Base-by-base conservation (phyloP, 1,140 invertebrate species). In the Brachionus rubens region DNA sequence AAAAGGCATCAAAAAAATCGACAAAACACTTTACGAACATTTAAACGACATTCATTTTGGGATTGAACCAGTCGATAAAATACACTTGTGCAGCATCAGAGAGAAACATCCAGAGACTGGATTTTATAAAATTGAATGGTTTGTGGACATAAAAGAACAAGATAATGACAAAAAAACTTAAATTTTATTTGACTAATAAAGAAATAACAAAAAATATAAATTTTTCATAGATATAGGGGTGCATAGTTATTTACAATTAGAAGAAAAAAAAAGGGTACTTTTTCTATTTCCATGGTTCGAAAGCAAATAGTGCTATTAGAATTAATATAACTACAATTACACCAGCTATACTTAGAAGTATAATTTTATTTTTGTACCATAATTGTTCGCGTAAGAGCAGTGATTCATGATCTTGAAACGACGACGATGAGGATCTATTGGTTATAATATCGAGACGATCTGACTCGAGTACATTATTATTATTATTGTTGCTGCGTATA, bases 1-100 rank as follows among this genome's bases (percentile, higher is more conserved):
- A 54, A 72, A 72, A 72, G 68, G 68, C 28, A 50, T 72, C 6
- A 72, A 72, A 72, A 72, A 72, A 26, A 72, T 72, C 3, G 19
- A 52, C 50, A 54, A 48, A 50, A 19, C 16, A 21, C 12, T 50
- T 16, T 72, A 72, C 24, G 50, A 72, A 33, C 46, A 48, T 36
- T 10, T 50, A 2, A 40, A 26, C 1, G 68, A 72, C 0, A 52
- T 2, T 3, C 6, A 72, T 14, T 72, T 72, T 40, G 68, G 68
- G 4, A 14, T 72, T 36, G 46, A 72, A 33, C 28, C 43, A n/a
- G 68, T 72, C 2, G n/a, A n/a, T 0, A 19, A 30, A 14, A 72
- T 72, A 3, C 21, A 72, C 30, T 26, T 72, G 33, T 72, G 68
- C 28, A 72, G 68, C 28, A 72, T 72, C 9, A 3, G 46, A 2